phyloP scores from a whole-genome alignment of 2,797 vertebrate species.

The Brotula barbata region DNA sequence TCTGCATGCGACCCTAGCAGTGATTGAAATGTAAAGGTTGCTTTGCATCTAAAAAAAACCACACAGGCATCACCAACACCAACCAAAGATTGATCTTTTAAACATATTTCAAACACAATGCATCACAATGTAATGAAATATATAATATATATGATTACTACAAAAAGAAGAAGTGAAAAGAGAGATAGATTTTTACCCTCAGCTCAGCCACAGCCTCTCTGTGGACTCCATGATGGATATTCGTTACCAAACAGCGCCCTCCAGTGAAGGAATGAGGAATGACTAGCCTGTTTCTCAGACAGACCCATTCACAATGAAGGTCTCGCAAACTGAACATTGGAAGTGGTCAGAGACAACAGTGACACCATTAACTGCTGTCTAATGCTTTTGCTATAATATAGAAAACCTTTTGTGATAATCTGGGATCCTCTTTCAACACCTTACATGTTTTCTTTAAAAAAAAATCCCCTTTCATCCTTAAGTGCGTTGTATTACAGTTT shows the following conservation, averaged over 20 bases:
- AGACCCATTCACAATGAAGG: too few species aligned
- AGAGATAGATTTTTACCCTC: conserved; percentile 1
- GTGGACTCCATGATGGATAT: conserved; percentile 28
- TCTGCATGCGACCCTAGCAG: too few species aligned
- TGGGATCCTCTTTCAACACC: conserved; percentile 6
- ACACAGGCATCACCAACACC: conserved; percentile 10
- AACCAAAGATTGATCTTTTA: conserved; percentile 1
- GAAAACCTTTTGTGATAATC: too few species aligned
- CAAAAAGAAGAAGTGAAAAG: not conserved
- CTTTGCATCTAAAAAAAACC: too few species aligned
- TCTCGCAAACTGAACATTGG: too few species aligned
- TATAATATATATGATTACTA: not conserved
- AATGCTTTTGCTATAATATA: too few species aligned
- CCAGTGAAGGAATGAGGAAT: conserved; percentile 48
- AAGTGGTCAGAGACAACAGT: too few species aligned
- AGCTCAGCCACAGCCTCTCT: conserved; percentile 2
- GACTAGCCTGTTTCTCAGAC: not conserved
- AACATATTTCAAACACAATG: not conserved
- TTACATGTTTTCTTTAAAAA: conserved; percentile 35
- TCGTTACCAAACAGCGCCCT: conserved; percentile 73
- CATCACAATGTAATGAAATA: not conserved
- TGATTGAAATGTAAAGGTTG: too few species aligned
- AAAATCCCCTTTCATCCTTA: conserved; percentile 34
- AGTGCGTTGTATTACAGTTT: conserved; percentile 40
- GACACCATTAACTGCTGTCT: too few species aligned